Evolutionary conservation across 1,140 invertebrate genomes (phyloP).

Genomic region (Goniozus legneri): DNA sequence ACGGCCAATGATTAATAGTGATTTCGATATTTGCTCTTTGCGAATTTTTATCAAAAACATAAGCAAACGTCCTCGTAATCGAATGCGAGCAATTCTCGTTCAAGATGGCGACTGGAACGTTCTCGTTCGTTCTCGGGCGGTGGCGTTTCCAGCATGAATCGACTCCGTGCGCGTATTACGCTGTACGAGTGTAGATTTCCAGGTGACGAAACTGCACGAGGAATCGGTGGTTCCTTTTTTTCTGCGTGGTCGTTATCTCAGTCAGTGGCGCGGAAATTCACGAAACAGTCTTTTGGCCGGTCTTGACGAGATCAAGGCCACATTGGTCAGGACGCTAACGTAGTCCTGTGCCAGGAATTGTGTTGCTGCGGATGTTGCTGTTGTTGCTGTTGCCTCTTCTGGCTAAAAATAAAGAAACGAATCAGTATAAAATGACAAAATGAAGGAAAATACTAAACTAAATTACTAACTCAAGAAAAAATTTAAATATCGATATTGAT

Average conservation of each 20-base stretch:
- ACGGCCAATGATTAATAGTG: no score
- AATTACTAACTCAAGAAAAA: neutral
- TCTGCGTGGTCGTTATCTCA: neutral
- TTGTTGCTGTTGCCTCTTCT: conserved; percentile 27
- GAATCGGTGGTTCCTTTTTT: neutral
- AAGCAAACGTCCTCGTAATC: no score
- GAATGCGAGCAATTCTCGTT: no score
- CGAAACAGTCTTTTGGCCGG: neutral
- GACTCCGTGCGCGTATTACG: neutral
- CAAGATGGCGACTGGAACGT: no score
- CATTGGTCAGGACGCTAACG: conserved; percentile 46
- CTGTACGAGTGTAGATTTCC: neutral
- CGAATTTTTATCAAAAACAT: no score
- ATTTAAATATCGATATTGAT: neutral
- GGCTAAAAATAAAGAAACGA: conserved; percentile 23
- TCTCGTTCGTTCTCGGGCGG: no score
- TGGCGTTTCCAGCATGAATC: neutral
- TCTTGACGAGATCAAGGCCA: conserved; percentile 18
- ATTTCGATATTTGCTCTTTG: no score
- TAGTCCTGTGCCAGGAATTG: conserved; percentile 47
- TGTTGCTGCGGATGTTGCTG: conserved; percentile 18
- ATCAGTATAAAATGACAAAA: neutral
- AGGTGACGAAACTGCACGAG: neutral
- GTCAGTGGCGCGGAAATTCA: neutral
- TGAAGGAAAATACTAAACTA: neutral